Evolutionary conservation across 1,140 invertebrate genomes (phyloP).

Genomic region (Anoplolepis gracilipes): DNA sequence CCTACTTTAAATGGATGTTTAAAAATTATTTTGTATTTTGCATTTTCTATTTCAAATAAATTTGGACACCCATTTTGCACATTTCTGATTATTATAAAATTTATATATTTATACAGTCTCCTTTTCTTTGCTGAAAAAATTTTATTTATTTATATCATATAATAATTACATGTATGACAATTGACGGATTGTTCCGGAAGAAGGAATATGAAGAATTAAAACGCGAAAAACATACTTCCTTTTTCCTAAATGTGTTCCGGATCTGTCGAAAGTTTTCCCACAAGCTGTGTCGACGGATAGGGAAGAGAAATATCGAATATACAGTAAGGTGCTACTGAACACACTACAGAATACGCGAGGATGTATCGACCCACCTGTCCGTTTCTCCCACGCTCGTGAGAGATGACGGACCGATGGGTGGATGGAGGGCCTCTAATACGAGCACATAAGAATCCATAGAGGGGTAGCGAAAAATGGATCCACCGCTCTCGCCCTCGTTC

Average conservation of each 20-base stretch:
- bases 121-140: too few relatives aligned
- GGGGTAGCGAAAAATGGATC: constrained; percentile 72
- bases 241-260: not conserved
- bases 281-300: constrained; percentile 77
- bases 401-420: constrained; percentile 69
- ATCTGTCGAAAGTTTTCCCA: constrained; percentile 73
- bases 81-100: too few relatives aligned
- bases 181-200: not conserved
- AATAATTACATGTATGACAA: too few relatives aligned
- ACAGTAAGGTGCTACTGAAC: constrained; percentile 78
- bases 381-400: constrained; percentile 80
- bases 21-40: too few relatives aligned
- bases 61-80: too few relatives aligned
- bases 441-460: constrained; percentile 51
- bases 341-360: constrained; percentile 59
- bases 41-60: too few relatives aligned
- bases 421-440: constrained; percentile 66
- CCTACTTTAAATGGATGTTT: too few relatives aligned
- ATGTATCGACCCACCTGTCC: constrained; percentile 80
- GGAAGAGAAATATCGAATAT: constrained; percentile 76
- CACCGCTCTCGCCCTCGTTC: constrained; percentile 38
- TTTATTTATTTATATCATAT: too few relatives aligned
- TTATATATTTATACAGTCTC: too few relatives aligned
- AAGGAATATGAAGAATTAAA: not conserved
- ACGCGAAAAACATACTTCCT: constrained; percentile 10